Conservation (phyloP, 2,888 invertebrate species). For the Agonopterix alstromeriana region DNA sequence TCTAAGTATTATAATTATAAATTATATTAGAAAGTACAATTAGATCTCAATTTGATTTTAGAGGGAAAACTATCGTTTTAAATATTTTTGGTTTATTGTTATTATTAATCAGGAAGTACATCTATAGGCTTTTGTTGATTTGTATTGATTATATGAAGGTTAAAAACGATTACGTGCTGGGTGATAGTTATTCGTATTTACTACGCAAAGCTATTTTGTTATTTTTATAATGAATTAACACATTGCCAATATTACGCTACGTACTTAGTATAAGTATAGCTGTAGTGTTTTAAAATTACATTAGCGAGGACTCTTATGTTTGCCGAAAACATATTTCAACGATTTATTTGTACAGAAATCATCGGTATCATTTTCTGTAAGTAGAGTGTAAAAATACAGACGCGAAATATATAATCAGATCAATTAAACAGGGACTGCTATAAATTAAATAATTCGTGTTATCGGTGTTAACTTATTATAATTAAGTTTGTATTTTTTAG, state of each 20-base stretch:
- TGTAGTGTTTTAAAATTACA: conserved; percentile 1
- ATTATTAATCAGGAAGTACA: too few species aligned
- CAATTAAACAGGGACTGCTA: too few species aligned
- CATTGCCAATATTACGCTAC: conserved; percentile 1
- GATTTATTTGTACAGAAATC: too few species aligned
- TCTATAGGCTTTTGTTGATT: too few species aligned
- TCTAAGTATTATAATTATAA: background rate
- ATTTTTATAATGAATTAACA: conserved; percentile 4
- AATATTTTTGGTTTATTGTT: conserved; percentile 5
- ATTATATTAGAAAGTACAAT: conserved; percentile 29
- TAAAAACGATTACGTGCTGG: background rate
- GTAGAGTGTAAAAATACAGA: too few species aligned
- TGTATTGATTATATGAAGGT: background rate
- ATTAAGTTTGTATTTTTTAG: too few species aligned
- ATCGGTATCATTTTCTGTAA: too few species aligned
- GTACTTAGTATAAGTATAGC: conserved; percentile 7
- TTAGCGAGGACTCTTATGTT: too few species aligned
- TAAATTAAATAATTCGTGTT: too few species aligned
- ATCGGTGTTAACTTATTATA: too few species aligned
- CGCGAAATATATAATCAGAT: too few species aligned
- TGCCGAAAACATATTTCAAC: too few species aligned
- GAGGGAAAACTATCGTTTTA: background rate
- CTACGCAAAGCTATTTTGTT: conserved; percentile 1
- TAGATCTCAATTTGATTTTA: conserved; percentile 32
- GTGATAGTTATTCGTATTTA: background rate